Evolutionary conservation across 2,888 invertebrate genomes (phyloP).

Genomic region (Chrysomela aeneicollis): DNA sequence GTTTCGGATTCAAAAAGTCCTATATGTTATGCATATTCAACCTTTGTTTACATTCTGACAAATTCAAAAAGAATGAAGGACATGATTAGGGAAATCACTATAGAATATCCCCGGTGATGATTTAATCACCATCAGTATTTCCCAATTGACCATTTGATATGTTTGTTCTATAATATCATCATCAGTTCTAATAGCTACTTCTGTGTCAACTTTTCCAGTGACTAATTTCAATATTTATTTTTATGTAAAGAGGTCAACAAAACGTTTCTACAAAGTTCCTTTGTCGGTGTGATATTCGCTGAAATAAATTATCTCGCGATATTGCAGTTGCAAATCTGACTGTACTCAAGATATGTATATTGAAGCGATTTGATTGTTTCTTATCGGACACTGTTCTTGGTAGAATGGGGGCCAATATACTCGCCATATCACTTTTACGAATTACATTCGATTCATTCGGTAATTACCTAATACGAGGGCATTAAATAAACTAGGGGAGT

Average conservation of each 20-base stretch:
- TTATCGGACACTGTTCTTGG: conserved; percentile 17
- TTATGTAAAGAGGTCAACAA: not conserved
- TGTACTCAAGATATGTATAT: conserved; percentile 1
- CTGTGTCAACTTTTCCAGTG: not conserved
- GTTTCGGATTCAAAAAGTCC: too few species aligned
- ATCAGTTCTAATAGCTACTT: not conserved
- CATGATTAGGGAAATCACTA: too few species aligned
- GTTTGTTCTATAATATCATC: not conserved
- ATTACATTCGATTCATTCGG: too few species aligned
- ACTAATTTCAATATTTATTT: not conserved
- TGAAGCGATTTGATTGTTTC: conserved; percentile 18
- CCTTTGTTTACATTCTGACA: too few species aligned
- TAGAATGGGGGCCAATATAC: conserved; percentile 12
- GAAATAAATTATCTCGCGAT: conserved; percentile 23
- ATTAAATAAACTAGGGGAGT: too few species aligned
- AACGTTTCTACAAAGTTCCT: conserved; percentile 14
- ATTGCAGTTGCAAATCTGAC: conserved; percentile 12
- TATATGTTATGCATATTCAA: too few species aligned
- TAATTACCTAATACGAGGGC: too few species aligned
- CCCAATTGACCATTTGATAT: not conserved
- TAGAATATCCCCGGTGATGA: too few species aligned
- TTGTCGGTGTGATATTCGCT: conserved; percentile 26
- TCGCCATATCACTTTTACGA: not conserved
- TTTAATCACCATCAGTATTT: not conserved
- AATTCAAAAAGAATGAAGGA: too few species aligned